These are phyloP conservation scores for Diachasmimorpha longicaudata DNA, from an alignment of 1,140 invertebrate genomes.

Conservation along the genomic window DNA sequence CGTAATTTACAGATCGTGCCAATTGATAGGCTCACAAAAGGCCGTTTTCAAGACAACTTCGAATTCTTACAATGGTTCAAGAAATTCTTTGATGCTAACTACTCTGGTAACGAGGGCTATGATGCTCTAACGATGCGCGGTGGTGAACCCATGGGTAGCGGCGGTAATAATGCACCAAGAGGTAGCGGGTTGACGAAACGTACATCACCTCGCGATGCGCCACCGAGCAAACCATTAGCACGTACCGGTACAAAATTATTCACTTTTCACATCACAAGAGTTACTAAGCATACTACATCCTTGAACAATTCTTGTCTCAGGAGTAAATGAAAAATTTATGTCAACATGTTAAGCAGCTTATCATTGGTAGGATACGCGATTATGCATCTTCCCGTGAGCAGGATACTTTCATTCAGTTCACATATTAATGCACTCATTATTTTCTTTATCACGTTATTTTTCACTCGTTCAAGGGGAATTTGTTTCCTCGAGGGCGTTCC, in stretches of 20 bases:
- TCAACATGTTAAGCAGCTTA: neutral
- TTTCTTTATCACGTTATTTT: neutral
- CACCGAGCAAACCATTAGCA: constrained; percentile 47
- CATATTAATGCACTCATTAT: neutral
- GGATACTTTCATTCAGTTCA: neutral
- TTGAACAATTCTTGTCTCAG: neutral
- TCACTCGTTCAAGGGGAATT: neutral
- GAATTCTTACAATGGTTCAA: constrained; percentile 99
- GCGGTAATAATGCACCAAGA: constrained; percentile 67
- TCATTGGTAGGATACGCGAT: neutral
- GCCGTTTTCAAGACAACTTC: constrained; percentile 97
- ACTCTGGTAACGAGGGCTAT: constrained; percentile 85
- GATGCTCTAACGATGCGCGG: constrained; percentile 85
- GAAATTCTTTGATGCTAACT: constrained; percentile 99
- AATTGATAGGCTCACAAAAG: constrained; percentile 90
- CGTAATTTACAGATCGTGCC: constrained; percentile 78
- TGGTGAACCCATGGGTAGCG: constrained; percentile 79
- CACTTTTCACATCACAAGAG: neutral
- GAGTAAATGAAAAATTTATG: neutral
- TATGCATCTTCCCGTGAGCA: neutral
- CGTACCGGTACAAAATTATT: constrained; percentile 55
- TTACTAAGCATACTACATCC: neutral
- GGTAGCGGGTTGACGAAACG: constrained; percentile 60
- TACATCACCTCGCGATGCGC: constrained; percentile 48
- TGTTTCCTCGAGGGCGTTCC: neutral